Percentiles rank a stretch among this genome's conserved stretches.
Evolutionary conservation across 2,113 vertebrate species (phyloP).

Genomic region (Pterocles burchelli): DNA sequence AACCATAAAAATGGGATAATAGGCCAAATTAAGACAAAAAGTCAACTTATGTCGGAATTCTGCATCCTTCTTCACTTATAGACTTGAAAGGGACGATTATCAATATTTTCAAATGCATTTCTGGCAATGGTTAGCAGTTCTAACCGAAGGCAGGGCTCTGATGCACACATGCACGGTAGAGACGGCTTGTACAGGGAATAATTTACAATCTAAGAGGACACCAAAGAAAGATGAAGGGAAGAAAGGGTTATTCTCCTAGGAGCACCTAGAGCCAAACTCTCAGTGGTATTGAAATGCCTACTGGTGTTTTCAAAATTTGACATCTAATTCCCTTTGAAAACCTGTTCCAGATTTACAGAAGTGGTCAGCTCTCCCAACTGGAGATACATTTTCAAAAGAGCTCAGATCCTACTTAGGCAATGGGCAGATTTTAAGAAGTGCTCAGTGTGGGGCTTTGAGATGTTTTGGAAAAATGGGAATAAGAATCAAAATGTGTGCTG

Average conservation of each 20-base stretch:
- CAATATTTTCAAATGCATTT: not conserved
- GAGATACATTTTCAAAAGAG: not conserved
- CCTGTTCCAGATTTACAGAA: conserved; percentile 12
- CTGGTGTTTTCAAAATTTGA: not conserved
- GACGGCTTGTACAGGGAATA: not conserved
- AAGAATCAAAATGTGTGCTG: not conserved
- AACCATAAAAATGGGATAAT: not conserved
- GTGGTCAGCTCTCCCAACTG: not conserved
- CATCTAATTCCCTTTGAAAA: conserved; percentile 40
- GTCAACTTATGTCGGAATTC: not conserved
- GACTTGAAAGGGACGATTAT: not conserved
- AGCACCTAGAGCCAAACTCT: not conserved
- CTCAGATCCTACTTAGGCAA: not conserved
- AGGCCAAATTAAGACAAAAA: not conserved
- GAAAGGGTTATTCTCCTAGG: not conserved
- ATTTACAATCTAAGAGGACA: not conserved
- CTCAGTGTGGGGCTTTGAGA: not conserved
- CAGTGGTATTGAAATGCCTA: not conserved
- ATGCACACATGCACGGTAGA: not conserved
- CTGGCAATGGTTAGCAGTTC: not conserved
- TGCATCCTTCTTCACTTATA: not conserved
- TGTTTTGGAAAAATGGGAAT: not conserved
- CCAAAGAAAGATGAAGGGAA: not conserved
- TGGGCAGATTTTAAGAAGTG: not conserved
- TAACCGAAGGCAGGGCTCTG: not conserved